phyloP scores from a whole-genome alignment of 2,113 vertebrate species.

The Phalacrocorax pelagicus region DNA sequence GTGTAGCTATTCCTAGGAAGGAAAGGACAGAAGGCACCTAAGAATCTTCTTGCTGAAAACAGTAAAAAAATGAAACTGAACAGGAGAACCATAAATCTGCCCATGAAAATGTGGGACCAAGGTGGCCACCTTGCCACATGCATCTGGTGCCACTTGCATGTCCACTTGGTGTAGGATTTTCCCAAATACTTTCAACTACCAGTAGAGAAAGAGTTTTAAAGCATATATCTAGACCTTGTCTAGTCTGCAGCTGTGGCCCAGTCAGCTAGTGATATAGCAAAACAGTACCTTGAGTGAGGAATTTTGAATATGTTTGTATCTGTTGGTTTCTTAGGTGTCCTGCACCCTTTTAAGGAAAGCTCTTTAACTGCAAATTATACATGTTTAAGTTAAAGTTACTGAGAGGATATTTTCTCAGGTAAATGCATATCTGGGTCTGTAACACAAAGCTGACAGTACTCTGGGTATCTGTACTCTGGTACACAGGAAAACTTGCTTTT shows the following conservation, averaged over 20 bases:
- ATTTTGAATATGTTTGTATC: not conserved
- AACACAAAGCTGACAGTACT: not conserved
- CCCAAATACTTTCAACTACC: not conserved
- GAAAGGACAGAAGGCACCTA: not conserved
- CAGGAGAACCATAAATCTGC: not conserved
- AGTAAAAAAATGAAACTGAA: not conserved
- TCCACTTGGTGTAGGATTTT: not conserved
- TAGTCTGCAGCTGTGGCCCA: not conserved
- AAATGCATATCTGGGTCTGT: not conserved
- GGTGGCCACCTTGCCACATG: too few species aligned
- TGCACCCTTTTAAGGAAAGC: not conserved
- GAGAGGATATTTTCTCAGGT: not conserved
- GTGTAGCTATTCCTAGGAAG: rapidly evolving
- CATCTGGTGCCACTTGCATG: not conserved
- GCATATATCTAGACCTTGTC: not conserved
- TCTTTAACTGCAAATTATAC: not conserved
- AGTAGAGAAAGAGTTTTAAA: not conserved
- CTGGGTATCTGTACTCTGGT: not conserved
- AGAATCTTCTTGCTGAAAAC: not conserved
- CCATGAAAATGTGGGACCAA: not conserved
- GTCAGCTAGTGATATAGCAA: not conserved
- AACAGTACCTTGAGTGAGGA: not conserved
- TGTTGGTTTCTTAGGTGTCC: not conserved
- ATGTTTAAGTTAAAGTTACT: not conserved
- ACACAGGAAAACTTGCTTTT: not conserved